Conservation (phyloP, 2,113 vertebrate genomes). For the Engraulis encrasicolus region DNA sequence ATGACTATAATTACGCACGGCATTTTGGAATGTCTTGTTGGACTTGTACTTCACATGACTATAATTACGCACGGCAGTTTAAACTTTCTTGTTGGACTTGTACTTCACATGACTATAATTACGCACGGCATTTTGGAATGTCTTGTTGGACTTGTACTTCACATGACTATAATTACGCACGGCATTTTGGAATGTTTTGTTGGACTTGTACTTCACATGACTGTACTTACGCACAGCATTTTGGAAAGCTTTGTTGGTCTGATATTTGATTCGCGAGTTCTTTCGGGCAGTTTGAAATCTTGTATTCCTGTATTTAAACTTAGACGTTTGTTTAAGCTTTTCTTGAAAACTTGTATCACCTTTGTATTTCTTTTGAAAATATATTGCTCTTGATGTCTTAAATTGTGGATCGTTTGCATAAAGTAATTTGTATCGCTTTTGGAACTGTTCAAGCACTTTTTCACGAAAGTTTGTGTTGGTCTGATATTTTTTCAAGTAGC, state of each 20-base stretch:
- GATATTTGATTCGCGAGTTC: constrained; percentile 4
- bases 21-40: neutral
- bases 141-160: no score
- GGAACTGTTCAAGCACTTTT: neutral
- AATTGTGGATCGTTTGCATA: no score
- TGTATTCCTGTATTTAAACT: neutral
- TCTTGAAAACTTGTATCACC: neutral
- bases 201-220: no score
- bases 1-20: neutral
- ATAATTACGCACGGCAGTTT: neutral
- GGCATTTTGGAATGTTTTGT: no score
- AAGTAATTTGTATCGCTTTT: no score
- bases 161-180: no score
- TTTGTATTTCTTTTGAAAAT: neutral
- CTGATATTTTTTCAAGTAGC: neutral
- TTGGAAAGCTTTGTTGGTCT: no score
- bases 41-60: constrained; percentile 15
- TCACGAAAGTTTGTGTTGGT: neutral
- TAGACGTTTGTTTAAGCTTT: neutral
- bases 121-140: no score
- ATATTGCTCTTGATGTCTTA: no score
- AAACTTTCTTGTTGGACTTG: neutral
- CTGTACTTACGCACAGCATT: no score
- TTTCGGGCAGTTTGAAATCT: neutral
- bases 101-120: no score